Conservation (phyloP, 2,888 invertebrate species). For the Phytoseiulus persimilis region DNA sequence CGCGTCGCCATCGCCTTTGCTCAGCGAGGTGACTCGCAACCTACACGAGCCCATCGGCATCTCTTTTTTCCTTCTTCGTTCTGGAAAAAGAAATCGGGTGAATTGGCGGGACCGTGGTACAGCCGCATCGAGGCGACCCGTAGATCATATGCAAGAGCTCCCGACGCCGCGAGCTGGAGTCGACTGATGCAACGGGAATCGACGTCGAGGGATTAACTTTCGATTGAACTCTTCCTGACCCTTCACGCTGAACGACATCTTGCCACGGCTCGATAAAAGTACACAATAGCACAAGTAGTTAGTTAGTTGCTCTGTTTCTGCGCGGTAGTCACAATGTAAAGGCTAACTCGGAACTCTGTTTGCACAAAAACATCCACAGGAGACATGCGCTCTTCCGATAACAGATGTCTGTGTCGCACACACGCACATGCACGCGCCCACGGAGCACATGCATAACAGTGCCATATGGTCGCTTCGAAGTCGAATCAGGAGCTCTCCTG, state of each 20-base stretch:
- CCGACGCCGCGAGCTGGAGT: neutral
- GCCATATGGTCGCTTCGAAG: no score
- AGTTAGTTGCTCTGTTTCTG: no score
- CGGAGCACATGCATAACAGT: no score
- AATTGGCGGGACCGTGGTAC: no score
- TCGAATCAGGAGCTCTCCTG: no score
- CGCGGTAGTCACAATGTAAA: no score
- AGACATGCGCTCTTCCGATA: neutral
- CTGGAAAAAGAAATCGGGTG: neutral
- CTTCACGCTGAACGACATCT: neutral
- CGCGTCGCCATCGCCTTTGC: conserved; percentile 27
- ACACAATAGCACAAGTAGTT: neutral
- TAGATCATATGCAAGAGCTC: no score
- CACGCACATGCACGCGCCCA: neutral
- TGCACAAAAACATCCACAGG: neutral
- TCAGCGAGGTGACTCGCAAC: conserved; percentile 8
- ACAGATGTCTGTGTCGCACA: neutral
- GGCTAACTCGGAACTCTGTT: no score
- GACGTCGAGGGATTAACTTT: neutral
- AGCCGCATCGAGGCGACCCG: no score
- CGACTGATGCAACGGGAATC: neutral
- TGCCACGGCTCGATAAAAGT: neutral
- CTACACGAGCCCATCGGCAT: neutral
- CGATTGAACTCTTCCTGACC: neutral
- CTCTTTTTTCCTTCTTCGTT: neutral